A percentile compares a stretch with the other conserved stretches of the same genome.
These are phyloP conservation scores for Catocala fraxini DNA, from an alignment of 2,888 invertebrate genomes.

Conservation along the genomic window DNA sequence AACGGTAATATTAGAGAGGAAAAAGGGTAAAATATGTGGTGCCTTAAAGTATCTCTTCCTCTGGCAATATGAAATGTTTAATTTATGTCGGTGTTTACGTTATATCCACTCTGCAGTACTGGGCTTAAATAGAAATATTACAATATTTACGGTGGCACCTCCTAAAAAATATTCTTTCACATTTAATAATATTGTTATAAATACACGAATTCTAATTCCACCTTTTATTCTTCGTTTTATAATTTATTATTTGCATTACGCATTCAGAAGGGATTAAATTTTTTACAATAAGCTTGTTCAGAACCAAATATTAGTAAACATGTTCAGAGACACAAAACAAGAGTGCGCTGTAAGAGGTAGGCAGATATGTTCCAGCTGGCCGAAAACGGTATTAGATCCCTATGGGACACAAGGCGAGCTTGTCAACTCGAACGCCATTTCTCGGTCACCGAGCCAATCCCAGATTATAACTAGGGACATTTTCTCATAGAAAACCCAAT, in stretches of 20 bases:
- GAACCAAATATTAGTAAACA: not conserved
- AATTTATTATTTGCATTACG: too few species aligned
- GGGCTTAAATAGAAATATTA: conserved; percentile 21
- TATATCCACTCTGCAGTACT: conserved; percentile 36
- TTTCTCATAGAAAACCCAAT: conserved; percentile 12
- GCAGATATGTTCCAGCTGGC: conserved; percentile 5
- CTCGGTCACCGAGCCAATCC: conserved; percentile 12
- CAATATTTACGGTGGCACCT: conserved; percentile 20
- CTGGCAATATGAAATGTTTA: conserved; percentile 57
- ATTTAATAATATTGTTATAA: not conserved
- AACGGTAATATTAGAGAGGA: conserved; percentile 54
- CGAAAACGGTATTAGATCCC: conserved; percentile 12
- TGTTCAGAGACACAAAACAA: not conserved
- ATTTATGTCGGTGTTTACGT: conserved; percentile 54
- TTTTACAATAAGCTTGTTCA: too few species aligned
- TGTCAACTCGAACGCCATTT: conserved; percentile 12
- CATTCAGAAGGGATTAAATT: too few species aligned
- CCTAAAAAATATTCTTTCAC: not conserved
- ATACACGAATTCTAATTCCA: too few species aligned
- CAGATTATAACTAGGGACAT: conserved; percentile 9
- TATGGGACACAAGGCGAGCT: conserved; percentile 6
- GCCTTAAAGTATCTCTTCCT: conserved; percentile 56
- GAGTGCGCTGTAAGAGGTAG: not conserved
- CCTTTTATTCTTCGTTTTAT: too few species aligned
- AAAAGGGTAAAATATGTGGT: conserved; percentile 60